These are phyloP conservation scores for Coracopsis vasa DNA, from an alignment of 2,113 vertebrate genomes.

Conservation along the genomic window DNA sequence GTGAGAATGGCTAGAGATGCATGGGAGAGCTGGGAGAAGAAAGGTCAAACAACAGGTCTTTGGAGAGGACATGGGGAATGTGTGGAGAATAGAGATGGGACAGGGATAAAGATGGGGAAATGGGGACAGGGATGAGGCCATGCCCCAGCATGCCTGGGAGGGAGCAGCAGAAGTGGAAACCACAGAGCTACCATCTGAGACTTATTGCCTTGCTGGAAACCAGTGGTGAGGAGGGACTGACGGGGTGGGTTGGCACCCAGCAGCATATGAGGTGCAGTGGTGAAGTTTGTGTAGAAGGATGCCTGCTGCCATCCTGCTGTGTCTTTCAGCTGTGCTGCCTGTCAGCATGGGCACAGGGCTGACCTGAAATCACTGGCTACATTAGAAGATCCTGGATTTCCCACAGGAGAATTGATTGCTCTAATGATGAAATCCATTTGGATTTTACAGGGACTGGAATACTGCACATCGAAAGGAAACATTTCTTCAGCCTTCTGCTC, in stretches of 20 bases:
- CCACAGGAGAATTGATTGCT: background rate
- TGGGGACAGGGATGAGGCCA: background rate
- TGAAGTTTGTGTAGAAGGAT: background rate
- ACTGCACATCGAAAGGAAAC: background rate
- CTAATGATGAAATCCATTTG: background rate
- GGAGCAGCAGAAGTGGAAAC: background rate
- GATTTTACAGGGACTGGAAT: background rate
- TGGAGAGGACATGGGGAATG: background rate
- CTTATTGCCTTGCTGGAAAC: background rate
- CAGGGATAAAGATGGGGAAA: background rate
- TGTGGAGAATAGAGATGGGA: background rate
- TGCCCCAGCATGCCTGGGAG: background rate
- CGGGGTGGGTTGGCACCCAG: background rate
- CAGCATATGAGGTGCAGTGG: background rate
- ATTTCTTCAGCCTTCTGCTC: background rate
- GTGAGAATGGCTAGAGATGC: background rate
- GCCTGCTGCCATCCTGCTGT: background rate
- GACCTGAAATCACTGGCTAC: background rate
- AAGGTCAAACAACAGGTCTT: background rate
- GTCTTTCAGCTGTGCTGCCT: background rate
- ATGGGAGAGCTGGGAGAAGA: background rate
- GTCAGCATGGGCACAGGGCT: background rate
- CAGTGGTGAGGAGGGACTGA: fast-evolving
- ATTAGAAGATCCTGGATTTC: background rate
- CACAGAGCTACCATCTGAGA: background rate